A percentile compares a stretch with the other conserved stretches of the same genome.
phyloP scores from a whole-genome alignment of 2,797 vertebrate species.

The Bradypodion pumilum region DNA sequence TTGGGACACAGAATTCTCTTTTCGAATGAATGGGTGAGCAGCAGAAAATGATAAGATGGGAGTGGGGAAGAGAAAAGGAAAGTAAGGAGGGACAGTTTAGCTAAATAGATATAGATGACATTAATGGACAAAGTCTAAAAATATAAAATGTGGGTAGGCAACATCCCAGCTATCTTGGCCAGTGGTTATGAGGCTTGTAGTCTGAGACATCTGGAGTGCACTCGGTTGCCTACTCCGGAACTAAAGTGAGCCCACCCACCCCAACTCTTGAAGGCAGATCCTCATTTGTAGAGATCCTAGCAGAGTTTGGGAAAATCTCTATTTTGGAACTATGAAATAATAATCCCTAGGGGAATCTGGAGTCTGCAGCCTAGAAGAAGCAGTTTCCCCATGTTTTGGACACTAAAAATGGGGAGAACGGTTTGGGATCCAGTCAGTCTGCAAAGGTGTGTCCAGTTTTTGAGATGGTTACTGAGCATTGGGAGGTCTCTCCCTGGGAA shows the following conservation, averaged over 20 bases:
- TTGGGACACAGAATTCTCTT: not conserved
- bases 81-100: no score
- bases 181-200: not conserved
- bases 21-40: not conserved
- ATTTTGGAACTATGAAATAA: no score
- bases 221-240: not conserved
- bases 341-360: not conserved
- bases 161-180: not conserved
- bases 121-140: not conserved
- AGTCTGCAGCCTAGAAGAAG: not conserved
- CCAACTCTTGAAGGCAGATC: not conserved
- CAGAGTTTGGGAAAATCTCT: not conserved
- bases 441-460: not conserved
- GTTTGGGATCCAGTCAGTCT: not conserved
- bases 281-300: not conserved
- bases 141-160: not conserved
- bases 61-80: not conserved
- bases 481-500: not conserved
- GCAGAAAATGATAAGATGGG: not conserved
- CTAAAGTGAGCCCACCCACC: not conserved
- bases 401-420: not conserved
- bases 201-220: not conserved
- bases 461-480: not conserved
- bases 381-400: no score
- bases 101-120: not conserved